Percentiles rank a stretch among this genome's conserved stretches.
These are phyloP conservation scores for Todiramphus chloris DNA, from an alignment of 2,113 vertebrate species.

Conservation along the genomic window DNA sequence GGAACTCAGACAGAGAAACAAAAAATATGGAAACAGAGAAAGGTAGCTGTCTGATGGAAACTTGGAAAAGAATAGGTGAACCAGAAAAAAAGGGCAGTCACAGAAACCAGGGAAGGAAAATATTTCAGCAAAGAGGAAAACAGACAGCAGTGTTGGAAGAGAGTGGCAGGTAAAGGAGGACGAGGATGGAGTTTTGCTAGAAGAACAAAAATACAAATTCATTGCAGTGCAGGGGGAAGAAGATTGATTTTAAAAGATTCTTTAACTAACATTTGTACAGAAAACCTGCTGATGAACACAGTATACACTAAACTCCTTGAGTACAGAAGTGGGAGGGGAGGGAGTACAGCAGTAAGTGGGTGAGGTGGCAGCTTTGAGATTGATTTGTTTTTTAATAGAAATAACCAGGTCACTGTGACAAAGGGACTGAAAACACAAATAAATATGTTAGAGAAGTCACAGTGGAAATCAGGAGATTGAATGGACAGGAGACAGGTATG, in stretches of 20 bases:
- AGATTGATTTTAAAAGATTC: background rate
- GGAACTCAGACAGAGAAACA: background rate
- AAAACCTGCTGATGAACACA: background rate
- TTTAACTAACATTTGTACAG: background rate
- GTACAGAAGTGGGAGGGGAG: background rate
- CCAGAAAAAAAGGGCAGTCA: background rate
- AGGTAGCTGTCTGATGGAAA: conserved; percentile 37
- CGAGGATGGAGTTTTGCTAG: background rate
- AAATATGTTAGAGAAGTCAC: background rate
- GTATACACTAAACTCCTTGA: background rate
- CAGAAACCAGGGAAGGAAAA: conserved; percentile 33
- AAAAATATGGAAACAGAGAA: background rate
- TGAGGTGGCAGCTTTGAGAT: background rate
- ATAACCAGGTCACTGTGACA: background rate
- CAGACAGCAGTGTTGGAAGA: background rate
- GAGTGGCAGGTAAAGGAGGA: background rate
- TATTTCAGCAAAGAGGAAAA: conserved; percentile 30
- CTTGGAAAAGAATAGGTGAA: conserved; percentile 37
- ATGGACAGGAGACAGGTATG: background rate
- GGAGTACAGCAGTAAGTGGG: background rate
- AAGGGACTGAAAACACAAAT: background rate
- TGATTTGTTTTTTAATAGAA: background rate
- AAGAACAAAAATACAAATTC: background rate
- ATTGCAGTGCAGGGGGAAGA: background rate
- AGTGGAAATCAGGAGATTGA: background rate